Evolutionary conservation across 2,113 vertebrate species (phyloP), one percentile per base, ranked within the genome.

Genomic region (Semicossyphus pulcher): DNA sequence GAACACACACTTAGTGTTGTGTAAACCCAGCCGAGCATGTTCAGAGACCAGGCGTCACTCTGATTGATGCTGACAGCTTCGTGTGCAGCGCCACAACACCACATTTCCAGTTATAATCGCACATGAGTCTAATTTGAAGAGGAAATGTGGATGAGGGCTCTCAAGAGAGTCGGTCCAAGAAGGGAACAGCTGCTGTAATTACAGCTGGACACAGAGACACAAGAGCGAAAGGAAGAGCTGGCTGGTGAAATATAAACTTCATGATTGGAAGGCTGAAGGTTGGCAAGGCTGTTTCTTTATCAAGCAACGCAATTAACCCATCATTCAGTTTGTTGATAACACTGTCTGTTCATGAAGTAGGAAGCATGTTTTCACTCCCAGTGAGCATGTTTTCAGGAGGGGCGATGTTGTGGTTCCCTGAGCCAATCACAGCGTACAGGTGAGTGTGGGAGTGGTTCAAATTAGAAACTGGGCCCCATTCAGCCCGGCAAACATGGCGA

Each of bases 71-170:
- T 79, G 86, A 81, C 84, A 86, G 66, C 59, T 2, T 23, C 57
- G 66, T 71, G 76, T 21, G 6, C 2, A 39, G 62, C 29, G 4
- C 28, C 76, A 45, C 59, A 21, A 37, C 39, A 14, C 20, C 37
- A 29, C 60, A 18, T 23, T 41, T 39, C 42, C 72, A 83, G 45
- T 54, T 78, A 21, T 76, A 80, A 88, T 86, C 66, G 68, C 70
- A 79, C 31, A 69, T n/a, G 15, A 16, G 42, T 52, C 65, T 81
- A 60, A 86, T 80, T 64, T 81, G 68, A 85, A 3, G 28, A 63
- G 77, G 81, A 85, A 81, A 85, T 76, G 68, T 75, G 76, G 73
- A 68, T 29, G 31, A 74, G 51, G 37, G 44, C 39, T 68, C 77
- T 74, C 69, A 28, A 10, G 54, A 81, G 82, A 75, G 36, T 53